Percentiles rank a stretch among this genome's conserved stretches.
These are phyloP conservation scores for Acomys russatus DNA, from an alignment of 2,797 vertebrate genomes.

Conservation along the genomic window DNA sequence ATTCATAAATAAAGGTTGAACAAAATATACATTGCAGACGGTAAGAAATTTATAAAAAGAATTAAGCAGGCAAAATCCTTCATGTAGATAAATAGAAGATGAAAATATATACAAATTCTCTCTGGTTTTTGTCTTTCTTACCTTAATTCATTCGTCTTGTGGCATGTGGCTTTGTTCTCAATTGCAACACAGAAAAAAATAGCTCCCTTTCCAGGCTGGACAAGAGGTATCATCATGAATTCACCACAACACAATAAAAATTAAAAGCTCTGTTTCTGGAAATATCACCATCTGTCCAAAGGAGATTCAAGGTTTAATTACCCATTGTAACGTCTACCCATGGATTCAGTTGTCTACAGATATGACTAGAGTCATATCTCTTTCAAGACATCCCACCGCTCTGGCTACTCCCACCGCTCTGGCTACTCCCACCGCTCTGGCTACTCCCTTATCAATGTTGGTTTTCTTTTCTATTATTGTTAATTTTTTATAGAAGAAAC, in stretches of 20 bases:
- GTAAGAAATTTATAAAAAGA: not conserved
- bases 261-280: constrained; percentile 48
- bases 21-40: not conserved
- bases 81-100: constrained; percentile 25
- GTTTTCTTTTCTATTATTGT: not conserved
- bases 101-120: not conserved
- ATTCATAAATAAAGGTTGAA: not conserved
- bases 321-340: not conserved
- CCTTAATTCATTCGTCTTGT: not conserved
- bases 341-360: not conserved
- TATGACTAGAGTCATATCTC: not conserved
- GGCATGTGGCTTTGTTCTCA: constrained; percentile 9
- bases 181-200: not conserved
- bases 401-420: not conserved
- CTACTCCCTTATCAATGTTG: not conserved
- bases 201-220: constrained; percentile 13
- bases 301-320: not conserved
- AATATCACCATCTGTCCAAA: constrained; percentile 8
- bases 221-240: constrained; percentile 36
- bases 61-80: not conserved
- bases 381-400: not conserved
- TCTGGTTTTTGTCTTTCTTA: not conserved
- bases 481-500: too few relatives aligned
- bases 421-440: not conserved
- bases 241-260: constrained; percentile 3